Base-by-base conservation (phyloP, 2,113 vertebrate genomes). In the Columba janthina region DNA sequence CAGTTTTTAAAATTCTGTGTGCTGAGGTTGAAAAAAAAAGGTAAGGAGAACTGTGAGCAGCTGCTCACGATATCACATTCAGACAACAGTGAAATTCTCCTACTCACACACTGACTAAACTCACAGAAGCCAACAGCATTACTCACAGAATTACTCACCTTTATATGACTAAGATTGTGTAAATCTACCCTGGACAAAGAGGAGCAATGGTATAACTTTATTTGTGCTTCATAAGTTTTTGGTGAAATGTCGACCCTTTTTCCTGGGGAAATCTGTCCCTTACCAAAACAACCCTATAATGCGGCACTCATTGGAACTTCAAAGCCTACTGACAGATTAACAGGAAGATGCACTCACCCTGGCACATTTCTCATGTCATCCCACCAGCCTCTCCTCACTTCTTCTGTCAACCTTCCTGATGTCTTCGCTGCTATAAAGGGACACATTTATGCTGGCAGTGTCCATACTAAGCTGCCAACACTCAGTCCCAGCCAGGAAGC, bases 141-240 rank as follows among this genome's bases (percentile, higher is more conserved):
- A 86, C 60, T 88, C 76, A 94, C 22, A 29, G 12, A 75, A 64
- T 95, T 94, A 89, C 56, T 85, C 85, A 96, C 76, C 66, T 84
- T 79, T 80, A 0, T 51, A 38, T 81, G 90, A 93, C 88, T 94
- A 90, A 83, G 34, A 29, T 19, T 84, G 34, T 78, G 61, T 12
- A 87, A 90, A 91, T 88, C 71, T 72, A 34, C 14, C 25, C 15
- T 28, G 50, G 75, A 86, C 69, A 80, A 80, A 62, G 44, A 80
- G 16, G 4, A 80, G 18, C 36, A 85, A 22, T 13, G 12, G 11
- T 31, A 31, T 38, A 51, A 76, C 29, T 67, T 13, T 38, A 51
- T 5, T 62, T 87, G 32, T 46, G 31, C 10, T 78, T 87, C 31
- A 72, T 15, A 26, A 1, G 28, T 57, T 62, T 53, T 73, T 36